These are phyloP conservation scores for Echinops telfairi DNA, from an alignment of 2,113 vertebrate species.

Conservation along the genomic window DNA sequence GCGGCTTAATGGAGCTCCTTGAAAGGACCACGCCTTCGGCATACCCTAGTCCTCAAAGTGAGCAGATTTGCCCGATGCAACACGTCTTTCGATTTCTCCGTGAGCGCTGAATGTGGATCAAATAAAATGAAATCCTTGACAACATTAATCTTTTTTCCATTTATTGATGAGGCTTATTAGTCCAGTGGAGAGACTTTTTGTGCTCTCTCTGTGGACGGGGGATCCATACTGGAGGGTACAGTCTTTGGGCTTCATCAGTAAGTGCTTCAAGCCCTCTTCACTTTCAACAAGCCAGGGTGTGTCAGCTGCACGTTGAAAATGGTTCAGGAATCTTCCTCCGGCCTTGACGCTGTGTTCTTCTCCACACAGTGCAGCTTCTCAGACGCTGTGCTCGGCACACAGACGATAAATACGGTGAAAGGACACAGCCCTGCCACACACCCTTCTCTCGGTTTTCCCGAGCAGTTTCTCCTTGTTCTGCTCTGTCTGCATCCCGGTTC, in stretches of 20 bases:
- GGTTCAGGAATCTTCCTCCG: too few relatives aligned
- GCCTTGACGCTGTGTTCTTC: too few relatives aligned
- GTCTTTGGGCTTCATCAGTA: neutral
- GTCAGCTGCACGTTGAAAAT: too few relatives aligned
- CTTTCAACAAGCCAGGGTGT: too few relatives aligned
- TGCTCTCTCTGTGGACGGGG: neutral
- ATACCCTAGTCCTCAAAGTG: neutral
- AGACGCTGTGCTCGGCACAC: too few relatives aligned
- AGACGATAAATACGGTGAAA: too few relatives aligned
- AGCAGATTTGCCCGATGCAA: neutral
- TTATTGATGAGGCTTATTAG: neutral
- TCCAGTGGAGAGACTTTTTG: neutral
- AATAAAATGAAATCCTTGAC: neutral
- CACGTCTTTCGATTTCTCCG: neutral
- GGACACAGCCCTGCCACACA: too few relatives aligned
- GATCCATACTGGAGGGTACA: neutral
- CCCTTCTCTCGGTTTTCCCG: too few relatives aligned
- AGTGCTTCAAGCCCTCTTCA: too few relatives aligned
- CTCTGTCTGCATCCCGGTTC: too few relatives aligned
- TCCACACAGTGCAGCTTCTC: too few relatives aligned
- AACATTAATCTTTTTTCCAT: neutral
- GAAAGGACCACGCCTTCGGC: neutral
- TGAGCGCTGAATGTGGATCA: neutral
- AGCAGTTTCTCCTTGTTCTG: too few relatives aligned
- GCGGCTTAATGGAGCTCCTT: neutral